Percentiles rank a stretch among this genome's conserved stretches.
These are phyloP conservation scores for Ophioninae sp. DNA, from an alignment of 2,888 invertebrate genomes.

Conservation along the genomic window DNA sequence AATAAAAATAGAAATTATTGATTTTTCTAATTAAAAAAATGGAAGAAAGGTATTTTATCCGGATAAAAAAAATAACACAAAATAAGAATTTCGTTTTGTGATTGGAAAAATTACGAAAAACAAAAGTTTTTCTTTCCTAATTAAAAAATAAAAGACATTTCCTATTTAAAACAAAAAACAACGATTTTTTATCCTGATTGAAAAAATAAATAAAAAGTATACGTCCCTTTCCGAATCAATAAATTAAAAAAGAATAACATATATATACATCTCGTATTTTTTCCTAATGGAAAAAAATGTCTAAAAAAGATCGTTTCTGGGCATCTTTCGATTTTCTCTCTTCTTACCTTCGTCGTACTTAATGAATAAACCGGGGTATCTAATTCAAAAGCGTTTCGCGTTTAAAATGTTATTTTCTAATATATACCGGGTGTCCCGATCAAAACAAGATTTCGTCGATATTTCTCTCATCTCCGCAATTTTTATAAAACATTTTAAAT, in stretches of 20 bases:
- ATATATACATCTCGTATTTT: neutral
- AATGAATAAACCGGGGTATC: slow-evolving; percentile 6
- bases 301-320: slow-evolving; percentile 13
- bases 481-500: no score
- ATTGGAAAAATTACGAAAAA: no score
- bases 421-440: neutral
- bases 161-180: no score
- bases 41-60: no score
- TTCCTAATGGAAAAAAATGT: neutral
- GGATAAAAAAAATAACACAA: no score
- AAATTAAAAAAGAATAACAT: neutral
- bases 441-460: neutral
- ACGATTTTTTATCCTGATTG: no score
- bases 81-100: no score
- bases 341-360: slow-evolving; percentile 57
- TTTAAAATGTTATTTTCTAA: neutral
- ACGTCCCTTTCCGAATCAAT: slow-evolving; percentile 13
- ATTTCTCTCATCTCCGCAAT: no score
- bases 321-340: slow-evolving; percentile 15
- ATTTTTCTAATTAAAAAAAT: no score
- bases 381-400: slow-evolving; percentile 45
- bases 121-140: no score
- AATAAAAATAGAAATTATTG: no score
- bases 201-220: slow-evolving; percentile 31
- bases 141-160: no score